phyloP scores from a whole-genome alignment of 2,888 invertebrate genomes.

The Heteromurus nitidus region DNA sequence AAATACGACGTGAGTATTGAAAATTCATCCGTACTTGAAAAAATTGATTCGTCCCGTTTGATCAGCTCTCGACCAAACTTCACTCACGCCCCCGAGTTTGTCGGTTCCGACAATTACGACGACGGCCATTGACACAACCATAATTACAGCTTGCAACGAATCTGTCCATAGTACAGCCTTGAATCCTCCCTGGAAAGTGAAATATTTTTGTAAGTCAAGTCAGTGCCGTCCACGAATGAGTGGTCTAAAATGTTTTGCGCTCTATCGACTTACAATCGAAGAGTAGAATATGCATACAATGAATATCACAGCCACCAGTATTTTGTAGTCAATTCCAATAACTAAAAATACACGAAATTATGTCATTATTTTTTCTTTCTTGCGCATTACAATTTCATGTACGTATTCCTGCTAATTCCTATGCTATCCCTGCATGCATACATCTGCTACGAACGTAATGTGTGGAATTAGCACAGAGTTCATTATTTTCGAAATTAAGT shows the following conservation, averaged over 20 bases:
- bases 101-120: constrained; percentile 62
- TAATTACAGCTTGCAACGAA: constrained; percentile 68
- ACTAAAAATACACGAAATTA: constrained; percentile 49
- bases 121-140: constrained; percentile 65
- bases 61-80: constrained; percentile 65
- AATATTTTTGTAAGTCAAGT: too few species aligned
- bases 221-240: too few species aligned
- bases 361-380: not conserved
- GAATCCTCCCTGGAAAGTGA: constrained; percentile 65
- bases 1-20: too few species aligned
- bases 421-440: too few species aligned
- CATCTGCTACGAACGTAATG: too few species aligned
- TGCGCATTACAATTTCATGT: too few species aligned
- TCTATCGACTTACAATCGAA: constrained; percentile 67
- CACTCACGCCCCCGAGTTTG: constrained; percentile 66
- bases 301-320: constrained; percentile 70
- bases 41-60: constrained; percentile 64
- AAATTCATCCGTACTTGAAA: constrained; percentile 61
- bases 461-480: too few species aligned
- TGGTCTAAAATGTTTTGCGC: too few species aligned
- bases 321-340: constrained; percentile 70
- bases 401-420: too few species aligned
- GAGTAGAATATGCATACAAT: constrained; percentile 73
- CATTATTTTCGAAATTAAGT: too few species aligned
- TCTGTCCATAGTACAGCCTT: constrained; percentile 69